Conservation (phyloP, 1,140 invertebrate genomes). For the Heliconius himera region DNA sequence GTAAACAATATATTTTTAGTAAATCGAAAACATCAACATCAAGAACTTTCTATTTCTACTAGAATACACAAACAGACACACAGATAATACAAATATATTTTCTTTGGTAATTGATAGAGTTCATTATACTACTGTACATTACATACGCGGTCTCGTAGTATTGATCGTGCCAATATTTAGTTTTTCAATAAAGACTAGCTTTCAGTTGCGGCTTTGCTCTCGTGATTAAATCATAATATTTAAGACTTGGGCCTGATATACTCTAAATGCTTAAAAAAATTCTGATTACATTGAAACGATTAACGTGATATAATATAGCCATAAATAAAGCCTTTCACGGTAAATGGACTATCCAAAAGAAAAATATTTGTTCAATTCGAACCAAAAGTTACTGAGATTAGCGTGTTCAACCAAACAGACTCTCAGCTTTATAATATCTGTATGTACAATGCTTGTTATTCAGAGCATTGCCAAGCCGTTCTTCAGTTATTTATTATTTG, state of each 20-base stretch:
- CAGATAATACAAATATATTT: too few relatives aligned
- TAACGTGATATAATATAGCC: too few relatives aligned
- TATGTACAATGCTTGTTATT: not conserved
- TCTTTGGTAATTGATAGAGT: not conserved
- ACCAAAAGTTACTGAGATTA: too few relatives aligned
- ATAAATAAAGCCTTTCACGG: too few relatives aligned
- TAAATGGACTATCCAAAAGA: too few relatives aligned
- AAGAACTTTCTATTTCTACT: not conserved
- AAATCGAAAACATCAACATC: not conserved
- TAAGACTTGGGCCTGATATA: too few relatives aligned
- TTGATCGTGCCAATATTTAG: not conserved
- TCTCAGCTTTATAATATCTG: not conserved
- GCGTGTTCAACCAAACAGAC: not conserved
- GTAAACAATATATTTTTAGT: too few relatives aligned
- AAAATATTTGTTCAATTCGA: too few relatives aligned
- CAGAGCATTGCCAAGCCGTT: not conserved
- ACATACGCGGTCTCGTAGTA: not conserved
- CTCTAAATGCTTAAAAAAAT: too few relatives aligned
- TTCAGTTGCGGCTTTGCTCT: too few relatives aligned
- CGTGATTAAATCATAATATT: too few relatives aligned
- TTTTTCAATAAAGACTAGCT: not conserved
- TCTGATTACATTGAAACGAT: too few relatives aligned
- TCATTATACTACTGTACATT: not conserved
- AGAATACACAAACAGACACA: not conserved
- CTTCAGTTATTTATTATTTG: slow-evolving; percentile 2